Percentiles rank a stretch among this genome's conserved stretches.
Evolutionary conservation across 2,113 vertebrate genomes (phyloP).

Genomic region (Microcebus jonahi): DNA sequence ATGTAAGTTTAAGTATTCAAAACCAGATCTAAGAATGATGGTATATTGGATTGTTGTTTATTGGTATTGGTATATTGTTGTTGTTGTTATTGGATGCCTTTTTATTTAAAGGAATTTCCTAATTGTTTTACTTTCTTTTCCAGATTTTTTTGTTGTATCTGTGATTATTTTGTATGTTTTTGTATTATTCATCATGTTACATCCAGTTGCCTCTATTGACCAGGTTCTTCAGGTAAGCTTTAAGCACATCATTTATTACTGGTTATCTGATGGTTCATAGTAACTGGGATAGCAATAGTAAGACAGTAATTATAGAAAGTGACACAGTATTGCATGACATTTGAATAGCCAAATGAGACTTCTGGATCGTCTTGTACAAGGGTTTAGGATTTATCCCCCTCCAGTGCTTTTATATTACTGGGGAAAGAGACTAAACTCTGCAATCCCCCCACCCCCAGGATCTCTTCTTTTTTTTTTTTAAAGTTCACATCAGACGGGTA

Average conservation of each 20-base stretch:
- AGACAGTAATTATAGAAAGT: not conserved
- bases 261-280: not conserved
- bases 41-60: not conserved
- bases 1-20: not conserved
- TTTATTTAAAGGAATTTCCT: slow-evolving; percentile 50
- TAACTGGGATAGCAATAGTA: not conserved
- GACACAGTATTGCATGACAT: not conserved
- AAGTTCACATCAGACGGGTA: too few species aligned
- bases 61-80: too few species aligned
- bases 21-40: slow-evolving; percentile 4
- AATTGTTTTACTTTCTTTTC: slow-evolving; percentile 73
- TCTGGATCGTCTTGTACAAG: not conserved
- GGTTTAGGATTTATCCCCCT: not conserved
- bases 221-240: slow-evolving; percentile 90
- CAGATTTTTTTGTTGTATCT: slow-evolving; percentile 87
- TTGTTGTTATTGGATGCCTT: not conserved
- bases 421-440: not conserved
- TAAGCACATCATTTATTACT: not conserved
- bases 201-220: slow-evolving; percentile 88
- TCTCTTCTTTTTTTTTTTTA: not conserved
- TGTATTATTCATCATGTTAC: slow-evolving; percentile 93
- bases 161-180: slow-evolving; percentile 86
- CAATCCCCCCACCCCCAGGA: not conserved
- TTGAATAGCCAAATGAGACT: not conserved
- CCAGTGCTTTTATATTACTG: not conserved